A percentile compares a stretch with the other conserved stretches of the same genome.
phyloP scores from a whole-genome alignment of 1,140 invertebrate genomes.

The Ceratina australensis region DNA sequence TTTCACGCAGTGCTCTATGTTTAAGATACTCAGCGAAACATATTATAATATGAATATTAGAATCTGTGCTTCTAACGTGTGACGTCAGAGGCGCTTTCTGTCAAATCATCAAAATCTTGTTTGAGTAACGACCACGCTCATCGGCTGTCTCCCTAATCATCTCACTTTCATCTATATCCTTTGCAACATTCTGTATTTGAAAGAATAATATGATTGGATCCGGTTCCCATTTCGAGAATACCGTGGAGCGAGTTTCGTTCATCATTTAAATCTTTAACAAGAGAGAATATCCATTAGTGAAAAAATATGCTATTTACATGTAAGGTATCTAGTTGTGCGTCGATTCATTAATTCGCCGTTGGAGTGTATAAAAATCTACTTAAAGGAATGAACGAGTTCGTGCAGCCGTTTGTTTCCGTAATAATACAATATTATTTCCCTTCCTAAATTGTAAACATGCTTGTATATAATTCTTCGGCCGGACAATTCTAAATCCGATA shows the following conservation, averaged over 20 bases:
- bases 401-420: slow-evolving; percentile 53
- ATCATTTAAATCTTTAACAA: slow-evolving; percentile 60
- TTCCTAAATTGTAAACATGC: slow-evolving; percentile 26
- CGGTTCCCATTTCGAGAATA: slow-evolving; percentile 12
- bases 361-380: slow-evolving; percentile 74
- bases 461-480: slow-evolving; percentile 4
- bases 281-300: slow-evolving; percentile 73
- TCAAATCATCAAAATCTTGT: too few species aligned
- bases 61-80: too few species aligned
- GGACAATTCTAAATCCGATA: slow-evolving; percentile 18
- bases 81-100: too few species aligned
- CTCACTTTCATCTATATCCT: too few species aligned
- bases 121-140: too few species aligned
- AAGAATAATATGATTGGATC: too few species aligned
- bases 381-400: slow-evolving; percentile 61
- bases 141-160: too few species aligned
- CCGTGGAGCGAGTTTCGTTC: slow-evolving; percentile 32
- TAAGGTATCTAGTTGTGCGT: slow-evolving; percentile 76
- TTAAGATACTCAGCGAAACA: too few species aligned
- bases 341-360: slow-evolving; percentile 70
- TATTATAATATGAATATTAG: too few species aligned
- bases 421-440: not conserved
- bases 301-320: slow-evolving; percentile 79
- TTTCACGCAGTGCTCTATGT: too few species aligned
- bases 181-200: too few species aligned